Evolutionary conservation across 2,888 invertebrate species (phyloP), one percentile per base, ranked within the genome.

Genomic region (Epinotia ramella): DNA sequence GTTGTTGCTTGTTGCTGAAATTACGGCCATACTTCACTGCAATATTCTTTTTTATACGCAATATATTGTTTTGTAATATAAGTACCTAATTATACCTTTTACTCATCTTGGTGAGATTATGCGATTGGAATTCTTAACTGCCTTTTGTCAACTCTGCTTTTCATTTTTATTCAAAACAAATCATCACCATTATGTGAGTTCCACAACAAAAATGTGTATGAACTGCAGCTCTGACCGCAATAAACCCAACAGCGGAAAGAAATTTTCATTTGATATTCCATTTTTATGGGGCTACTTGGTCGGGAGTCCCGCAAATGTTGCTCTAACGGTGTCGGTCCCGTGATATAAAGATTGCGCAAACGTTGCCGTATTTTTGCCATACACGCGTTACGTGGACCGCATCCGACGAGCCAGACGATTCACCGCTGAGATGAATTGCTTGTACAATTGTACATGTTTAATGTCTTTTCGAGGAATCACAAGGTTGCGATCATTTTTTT

Each of bases 191-290:
- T 56, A 53, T n/a, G 44, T 53, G n/a, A 33, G 59, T 24, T 73
- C 24, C 69, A 76, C 70, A 67, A 79, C 78, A 78, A 78, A 40
- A 79, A 79, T 76, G 76, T 67, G 79, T 79, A 77, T 73, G 79
- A 81, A 82, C 78, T 86, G 85, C 84, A 86, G 73, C 81, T 78
- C 80, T 82, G 85, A 84, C 85, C 84, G 87, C 86, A 84, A 86
- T 88, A 87, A 88, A 85, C 78, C 82, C 83, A 73, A 82, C 81
- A 68, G 84, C 84, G 87, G 84, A 88, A 86, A 87, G 84, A 87
- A 89, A 88, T 86, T 86, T 86, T 86, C 86, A 86, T 90, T 87
- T 87, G 82, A 86, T 90, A 88, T 88, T 87, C 84, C 81, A 86
- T 88, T 86, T 90, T 90, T 89, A 89, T 87, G 82, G 78, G 76